These are phyloP conservation scores for Lycaon pictus DNA, from an alignment of 2,113 vertebrate species.

Conservation along the genomic window DNA sequence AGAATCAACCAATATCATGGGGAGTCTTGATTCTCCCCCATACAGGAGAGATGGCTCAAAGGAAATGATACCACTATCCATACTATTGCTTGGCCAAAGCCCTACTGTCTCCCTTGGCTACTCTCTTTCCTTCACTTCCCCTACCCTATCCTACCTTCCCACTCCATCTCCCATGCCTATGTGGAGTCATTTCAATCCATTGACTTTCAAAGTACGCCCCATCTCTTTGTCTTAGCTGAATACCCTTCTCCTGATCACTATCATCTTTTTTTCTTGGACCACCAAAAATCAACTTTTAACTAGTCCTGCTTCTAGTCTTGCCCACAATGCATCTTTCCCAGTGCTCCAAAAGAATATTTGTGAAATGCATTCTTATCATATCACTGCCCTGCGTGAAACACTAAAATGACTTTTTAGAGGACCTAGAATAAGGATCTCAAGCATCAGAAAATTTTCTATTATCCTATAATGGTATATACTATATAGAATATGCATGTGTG, in stretches of 20 bases:
- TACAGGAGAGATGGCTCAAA: no score
- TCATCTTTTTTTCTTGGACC: not conserved
- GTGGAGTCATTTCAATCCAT: not conserved
- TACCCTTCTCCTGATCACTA: not conserved
- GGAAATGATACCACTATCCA: not conserved
- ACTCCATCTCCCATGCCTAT: not conserved
- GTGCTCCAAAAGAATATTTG: not conserved
- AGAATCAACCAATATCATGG: not conserved
- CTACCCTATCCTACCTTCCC: not conserved
- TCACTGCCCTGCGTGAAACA: not conserved
- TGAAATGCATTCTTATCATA: not conserved
- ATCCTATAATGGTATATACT: not conserved
- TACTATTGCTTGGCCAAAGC: not conserved
- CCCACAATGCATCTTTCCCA: accelerated
- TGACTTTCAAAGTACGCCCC: not conserved
- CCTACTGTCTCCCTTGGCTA: not conserved
- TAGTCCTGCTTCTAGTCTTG: not conserved
- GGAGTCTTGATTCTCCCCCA: no score
- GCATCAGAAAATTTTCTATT: not conserved
- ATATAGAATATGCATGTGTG: not conserved
- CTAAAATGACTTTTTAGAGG: not conserved
- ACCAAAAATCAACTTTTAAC: not conserved
- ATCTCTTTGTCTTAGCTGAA: not conserved
- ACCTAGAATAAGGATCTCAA: not conserved
- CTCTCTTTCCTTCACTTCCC: not conserved